phyloP scores from a whole-genome alignment of 2,888 invertebrate genomes.

The Ormyrus labotus region DNA sequence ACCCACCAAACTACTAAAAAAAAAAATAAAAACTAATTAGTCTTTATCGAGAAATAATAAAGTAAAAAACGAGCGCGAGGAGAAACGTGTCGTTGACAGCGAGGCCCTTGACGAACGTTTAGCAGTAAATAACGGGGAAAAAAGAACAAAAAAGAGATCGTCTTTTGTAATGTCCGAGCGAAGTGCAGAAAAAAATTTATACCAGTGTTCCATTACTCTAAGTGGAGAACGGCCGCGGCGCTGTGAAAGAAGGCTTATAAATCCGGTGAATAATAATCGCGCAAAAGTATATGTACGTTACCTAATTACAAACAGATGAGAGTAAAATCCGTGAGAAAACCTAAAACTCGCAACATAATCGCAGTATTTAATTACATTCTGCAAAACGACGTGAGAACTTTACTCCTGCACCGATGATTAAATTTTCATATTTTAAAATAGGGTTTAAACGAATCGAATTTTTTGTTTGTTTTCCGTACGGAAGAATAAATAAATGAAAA shows the following conservation, averaged over 20 bases:
- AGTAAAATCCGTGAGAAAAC: conserved; percentile 1
- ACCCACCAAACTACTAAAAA: not conserved
- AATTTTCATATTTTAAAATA: too few relatives aligned
- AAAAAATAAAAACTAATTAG: not conserved
- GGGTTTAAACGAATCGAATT: too few relatives aligned
- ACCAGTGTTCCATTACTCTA: conserved; percentile 23
- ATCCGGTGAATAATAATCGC: not conserved
- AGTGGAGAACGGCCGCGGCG: not conserved
- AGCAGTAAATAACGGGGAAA: conserved; percentile 27
- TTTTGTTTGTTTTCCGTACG: too few relatives aligned
- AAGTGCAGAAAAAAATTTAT: conserved; percentile 12
- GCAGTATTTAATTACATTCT: too few relatives aligned
- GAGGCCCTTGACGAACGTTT: conserved; percentile 28
- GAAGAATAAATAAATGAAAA: too few relatives aligned
- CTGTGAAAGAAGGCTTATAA: not conserved
- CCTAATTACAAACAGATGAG: conserved; percentile 6
- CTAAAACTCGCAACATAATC: conserved; percentile 26
- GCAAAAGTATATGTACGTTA: conserved; percentile 28
- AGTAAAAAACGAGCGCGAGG: not conserved
- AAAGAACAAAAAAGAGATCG: conserved; percentile 14
- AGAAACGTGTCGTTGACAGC: conserved; percentile 25
- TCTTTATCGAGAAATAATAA: not conserved
- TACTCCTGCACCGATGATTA: too few relatives aligned
- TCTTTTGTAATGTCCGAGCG: conserved; percentile 30
- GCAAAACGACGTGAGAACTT: too few relatives aligned